Percentiles rank a stretch among this genome's conserved stretches.
These are phyloP conservation scores for cat (Felis catus) DNA, from an alignment of 2,113 vertebrate genomes.

Conservation along the genomic window F.catus_Fca126_mat1.0 CM031412.1:74381001-74381500, in stretches of 20 bases:
- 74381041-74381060: too few species aligned
- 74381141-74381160: neutral
- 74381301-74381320: constrained; percentile 45
- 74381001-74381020: too few species aligned
- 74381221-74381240: neutral
- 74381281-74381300: neutral
- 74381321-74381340: neutral
- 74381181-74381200: neutral
- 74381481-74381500: constrained; percentile 66
- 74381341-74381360: constrained; percentile 9
- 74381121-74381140: neutral
- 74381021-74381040: too few species aligned
- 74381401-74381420: constrained; percentile 24
- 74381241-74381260: neutral
- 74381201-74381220: neutral
- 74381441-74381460: constrained; percentile 70
- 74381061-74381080: constrained; percentile 26
- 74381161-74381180: neutral
- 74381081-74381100: neutral
- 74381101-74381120: neutral
- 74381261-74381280: neutral
- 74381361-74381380: constrained; percentile 48
- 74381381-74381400: constrained; percentile 10
- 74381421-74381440: constrained; percentile 53
- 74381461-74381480: constrained; percentile 69